Percentiles rank a stretch among this genome's conserved stretches.
These are phyloP conservation scores for Drosophila nigromelanica DNA, from an alignment of 1,140 invertebrate species.

Conservation along the genomic window DNA sequence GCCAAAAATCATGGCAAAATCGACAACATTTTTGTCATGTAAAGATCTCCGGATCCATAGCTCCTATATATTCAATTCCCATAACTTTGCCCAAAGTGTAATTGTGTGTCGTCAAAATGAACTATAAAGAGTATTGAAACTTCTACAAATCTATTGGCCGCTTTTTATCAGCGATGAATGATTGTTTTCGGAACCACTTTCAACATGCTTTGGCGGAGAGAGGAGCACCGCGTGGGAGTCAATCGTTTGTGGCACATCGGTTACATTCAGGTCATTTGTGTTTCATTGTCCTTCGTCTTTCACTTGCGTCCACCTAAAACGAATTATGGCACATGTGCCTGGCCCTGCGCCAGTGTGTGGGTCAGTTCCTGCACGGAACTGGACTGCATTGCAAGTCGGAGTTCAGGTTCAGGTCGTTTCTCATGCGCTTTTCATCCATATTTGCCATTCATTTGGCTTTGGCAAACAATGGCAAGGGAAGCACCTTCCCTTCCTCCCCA, in stretches of 20 bases:
- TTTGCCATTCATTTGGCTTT: slow-evolving; percentile 65
- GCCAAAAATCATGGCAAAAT: too few relatives aligned
- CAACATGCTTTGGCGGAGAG: not conserved
- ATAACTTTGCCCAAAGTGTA: too few relatives aligned
- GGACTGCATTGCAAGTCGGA: slow-evolving; percentile 3
- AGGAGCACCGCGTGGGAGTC: slow-evolving; percentile 18
- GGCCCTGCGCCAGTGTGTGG: slow-evolving; percentile 10
- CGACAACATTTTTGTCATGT: too few relatives aligned
- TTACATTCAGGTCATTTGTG: slow-evolving; percentile 71
- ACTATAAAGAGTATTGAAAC: too few relatives aligned
- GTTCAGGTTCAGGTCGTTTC: slow-evolving; percentile 46
- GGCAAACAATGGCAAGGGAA: slow-evolving; percentile 51
- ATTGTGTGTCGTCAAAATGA: too few relatives aligned
- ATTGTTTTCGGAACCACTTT: not conserved
- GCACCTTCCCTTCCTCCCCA: not conserved
- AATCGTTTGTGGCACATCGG: slow-evolving; percentile 56
- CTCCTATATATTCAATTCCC: too few relatives aligned
- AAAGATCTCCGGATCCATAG: too few relatives aligned
- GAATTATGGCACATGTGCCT: slow-evolving; percentile 52
- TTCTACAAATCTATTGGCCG: not conserved
- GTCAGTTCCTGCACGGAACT: slow-evolving; percentile 3
- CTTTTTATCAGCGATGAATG: not conserved
- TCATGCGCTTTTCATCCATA: slow-evolving; percentile 54
- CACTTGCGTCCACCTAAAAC: slow-evolving; percentile 32
- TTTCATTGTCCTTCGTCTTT: slow-evolving; percentile 58